phyloP scores from a whole-genome alignment of 2,797 vertebrate species.

The Chelon labrosus region DNA sequence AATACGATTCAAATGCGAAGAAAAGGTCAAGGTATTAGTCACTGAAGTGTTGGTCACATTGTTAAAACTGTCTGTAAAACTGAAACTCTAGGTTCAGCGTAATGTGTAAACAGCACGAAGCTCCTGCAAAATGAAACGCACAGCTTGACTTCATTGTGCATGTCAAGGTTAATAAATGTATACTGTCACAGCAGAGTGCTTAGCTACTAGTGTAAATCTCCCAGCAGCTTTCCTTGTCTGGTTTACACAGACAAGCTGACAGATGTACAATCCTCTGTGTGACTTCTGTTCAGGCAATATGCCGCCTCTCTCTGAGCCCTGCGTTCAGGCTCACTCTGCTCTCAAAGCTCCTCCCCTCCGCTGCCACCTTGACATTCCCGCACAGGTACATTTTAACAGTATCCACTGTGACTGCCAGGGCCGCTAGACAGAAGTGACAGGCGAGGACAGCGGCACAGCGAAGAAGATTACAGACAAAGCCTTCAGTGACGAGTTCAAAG shows the following conservation, averaged over 20 bases:
- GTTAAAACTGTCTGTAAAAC: slow-evolving; percentile 5
- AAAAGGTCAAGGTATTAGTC: slow-evolving; percentile 27
- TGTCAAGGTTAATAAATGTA: slow-evolving; percentile 52
- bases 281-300: slow-evolving; percentile 22
- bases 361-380: slow-evolving; percentile 28
- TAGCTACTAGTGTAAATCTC: slow-evolving; percentile 42
- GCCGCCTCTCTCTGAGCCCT: slow-evolving; percentile 6
- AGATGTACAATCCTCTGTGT: slow-evolving; percentile 48
- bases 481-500: slow-evolving; percentile 60
- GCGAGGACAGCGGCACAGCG: slow-evolving; percentile 40
- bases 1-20: neutral
- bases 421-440: slow-evolving; percentile 50
- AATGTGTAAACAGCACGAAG: slow-evolving; percentile 23
- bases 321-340: slow-evolving; percentile 4
- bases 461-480: slow-evolving; percentile 53
- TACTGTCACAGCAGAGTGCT: slow-evolving; percentile 36
- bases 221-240: slow-evolving; percentile 45
- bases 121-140: slow-evolving; percentile 32
- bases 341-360: slow-evolving; percentile 16
- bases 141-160: slow-evolving; percentile 33
- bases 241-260: slow-evolving; percentile 47
- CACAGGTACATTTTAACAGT: slow-evolving; percentile 55
- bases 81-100: slow-evolving; percentile 12
- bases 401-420: slow-evolving; percentile 40
- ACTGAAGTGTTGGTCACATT: neutral